These are phyloP conservation scores for Bactericera cockerelli DNA, from an alignment of 1,140 invertebrate genomes.

Conservation along the genomic window DNA sequence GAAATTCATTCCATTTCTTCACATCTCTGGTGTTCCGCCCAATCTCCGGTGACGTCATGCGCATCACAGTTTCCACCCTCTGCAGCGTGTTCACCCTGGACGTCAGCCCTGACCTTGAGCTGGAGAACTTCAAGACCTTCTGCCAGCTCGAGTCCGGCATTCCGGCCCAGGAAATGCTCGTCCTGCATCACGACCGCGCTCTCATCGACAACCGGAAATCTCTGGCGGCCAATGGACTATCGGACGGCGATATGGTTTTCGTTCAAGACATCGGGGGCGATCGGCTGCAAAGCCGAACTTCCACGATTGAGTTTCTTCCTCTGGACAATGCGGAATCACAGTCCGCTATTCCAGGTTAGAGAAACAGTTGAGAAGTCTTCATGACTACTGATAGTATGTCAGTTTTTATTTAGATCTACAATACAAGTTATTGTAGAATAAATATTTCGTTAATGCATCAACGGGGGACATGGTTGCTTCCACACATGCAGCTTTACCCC, in stretches of 20 bases:
- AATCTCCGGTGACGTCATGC: conserved; percentile 43
- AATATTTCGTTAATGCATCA: too few species aligned
- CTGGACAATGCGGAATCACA: too few species aligned
- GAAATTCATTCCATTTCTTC: too few species aligned
- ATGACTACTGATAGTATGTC: too few species aligned
- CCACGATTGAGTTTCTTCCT: neutral
- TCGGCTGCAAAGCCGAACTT: neutral
- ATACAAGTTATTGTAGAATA: too few species aligned
- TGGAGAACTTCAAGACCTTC: conserved; percentile 90
- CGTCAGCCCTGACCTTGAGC: conserved; percentile 79
- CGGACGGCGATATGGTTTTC: conserved; percentile 76
- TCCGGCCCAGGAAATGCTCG: conserved; percentile 59
- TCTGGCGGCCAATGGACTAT: conserved; percentile 60
- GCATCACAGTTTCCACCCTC: conserved; percentile 75
- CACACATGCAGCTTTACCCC: too few species aligned
- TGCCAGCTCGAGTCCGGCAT: conserved; percentile 82
- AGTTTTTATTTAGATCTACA: too few species aligned
- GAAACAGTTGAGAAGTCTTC: too few species aligned
- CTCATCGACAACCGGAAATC: conserved; percentile 70
- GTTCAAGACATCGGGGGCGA: conserved; percentile 49
- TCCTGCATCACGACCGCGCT: conserved; percentile 66
- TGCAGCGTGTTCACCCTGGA: conserved; percentile 74
- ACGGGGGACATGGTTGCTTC: too few species aligned
- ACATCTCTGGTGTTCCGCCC: neutral
- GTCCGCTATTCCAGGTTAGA: too few species aligned